These are phyloP conservation scores for Apodemia mormo DNA, from an alignment of 2,888 invertebrate species.

Conservation along the genomic window DNA sequence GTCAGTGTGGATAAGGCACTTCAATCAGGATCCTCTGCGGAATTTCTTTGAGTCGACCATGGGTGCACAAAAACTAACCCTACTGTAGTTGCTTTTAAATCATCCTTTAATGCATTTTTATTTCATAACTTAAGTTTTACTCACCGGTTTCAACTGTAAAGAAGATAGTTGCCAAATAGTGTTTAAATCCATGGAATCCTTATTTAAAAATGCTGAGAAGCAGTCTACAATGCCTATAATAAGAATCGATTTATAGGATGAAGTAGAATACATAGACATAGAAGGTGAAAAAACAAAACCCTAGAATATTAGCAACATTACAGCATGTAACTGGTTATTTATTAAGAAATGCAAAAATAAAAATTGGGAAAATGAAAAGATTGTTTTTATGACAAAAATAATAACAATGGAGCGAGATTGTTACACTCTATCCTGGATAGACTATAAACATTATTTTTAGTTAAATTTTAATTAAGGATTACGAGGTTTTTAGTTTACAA, in stretches of 20 bases:
- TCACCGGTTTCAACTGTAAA: constrained; percentile 12
- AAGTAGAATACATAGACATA: not conserved
- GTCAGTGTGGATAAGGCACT: constrained; percentile 16
- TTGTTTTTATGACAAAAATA: constrained; percentile 2
- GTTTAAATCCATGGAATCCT: not conserved
- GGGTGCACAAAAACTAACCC: constrained; percentile 14
- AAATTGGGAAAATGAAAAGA: constrained; percentile 2
- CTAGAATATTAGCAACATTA: constrained; percentile 3
- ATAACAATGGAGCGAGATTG: not conserved
- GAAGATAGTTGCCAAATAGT: constrained; percentile 1
- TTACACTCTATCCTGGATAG: too few relatives aligned
- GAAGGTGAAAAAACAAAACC: constrained; percentile 7
- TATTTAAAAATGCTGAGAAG: not conserved
- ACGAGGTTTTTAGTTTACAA: too few relatives aligned
- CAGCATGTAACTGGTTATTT: constrained; percentile 13
- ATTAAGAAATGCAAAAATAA: constrained; percentile 8
- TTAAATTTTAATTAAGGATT: too few relatives aligned
- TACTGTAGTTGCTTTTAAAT: constrained; percentile 5
- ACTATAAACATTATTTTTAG: too few relatives aligned
- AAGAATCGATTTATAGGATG: not conserved
- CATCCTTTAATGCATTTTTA: constrained; percentile 5
- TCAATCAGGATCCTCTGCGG: constrained; percentile 20
- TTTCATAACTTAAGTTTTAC: constrained; percentile 2
- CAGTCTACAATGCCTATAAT: not conserved
- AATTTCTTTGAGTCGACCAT: constrained; percentile 20